A percentile compares a stretch with the other conserved stretches of the same genome.
Conservation (phyloP, 2,888 invertebrate species). For the Acanthosoma haemorrhoidale region DNA sequence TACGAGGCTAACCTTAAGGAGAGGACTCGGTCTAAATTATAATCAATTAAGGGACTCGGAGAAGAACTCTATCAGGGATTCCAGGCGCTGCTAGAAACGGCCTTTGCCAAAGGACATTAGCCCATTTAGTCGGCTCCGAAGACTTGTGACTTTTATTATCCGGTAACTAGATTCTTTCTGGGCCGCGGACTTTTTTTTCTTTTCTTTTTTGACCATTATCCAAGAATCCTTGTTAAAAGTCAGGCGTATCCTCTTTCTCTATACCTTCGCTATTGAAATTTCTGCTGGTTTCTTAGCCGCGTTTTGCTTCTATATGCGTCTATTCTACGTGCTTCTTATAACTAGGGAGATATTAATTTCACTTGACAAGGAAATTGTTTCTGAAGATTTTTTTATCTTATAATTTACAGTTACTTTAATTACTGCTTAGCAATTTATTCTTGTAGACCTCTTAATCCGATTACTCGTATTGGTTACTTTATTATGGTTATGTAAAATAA, state of each 20-base stretch:
- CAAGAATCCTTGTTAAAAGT: slow-evolving; percentile 3
- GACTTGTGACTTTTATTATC: not conserved
- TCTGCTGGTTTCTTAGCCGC: not conserved
- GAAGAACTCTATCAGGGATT: not conserved
- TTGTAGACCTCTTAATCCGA: no score
- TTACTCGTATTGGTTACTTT: no score
- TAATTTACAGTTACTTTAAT: no score
- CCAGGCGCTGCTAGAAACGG: not conserved
- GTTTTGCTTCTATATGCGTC: not conserved
- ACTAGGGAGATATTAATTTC: not conserved
- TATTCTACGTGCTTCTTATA: not conserved
- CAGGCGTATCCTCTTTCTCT: not conserved
- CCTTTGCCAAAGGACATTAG: not conserved
- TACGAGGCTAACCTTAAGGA: not conserved
- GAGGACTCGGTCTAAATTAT: not conserved
- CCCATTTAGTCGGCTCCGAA: not conserved
- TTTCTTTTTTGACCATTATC: not conserved
- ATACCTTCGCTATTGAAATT: not conserved
- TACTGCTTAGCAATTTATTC: no score
- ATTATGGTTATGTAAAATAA: no score
- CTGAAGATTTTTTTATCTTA: no score
- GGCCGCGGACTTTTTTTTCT: no score
- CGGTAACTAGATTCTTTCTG: not conserved
- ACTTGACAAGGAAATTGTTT: no score
- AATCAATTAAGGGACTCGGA: not conserved